A percentile compares a stretch with the other conserved stretches of the same genome.
These are phyloP conservation scores for Pangasius djambal DNA, from an alignment of 2,797 vertebrate genomes.

Conservation along the genomic window DNA sequence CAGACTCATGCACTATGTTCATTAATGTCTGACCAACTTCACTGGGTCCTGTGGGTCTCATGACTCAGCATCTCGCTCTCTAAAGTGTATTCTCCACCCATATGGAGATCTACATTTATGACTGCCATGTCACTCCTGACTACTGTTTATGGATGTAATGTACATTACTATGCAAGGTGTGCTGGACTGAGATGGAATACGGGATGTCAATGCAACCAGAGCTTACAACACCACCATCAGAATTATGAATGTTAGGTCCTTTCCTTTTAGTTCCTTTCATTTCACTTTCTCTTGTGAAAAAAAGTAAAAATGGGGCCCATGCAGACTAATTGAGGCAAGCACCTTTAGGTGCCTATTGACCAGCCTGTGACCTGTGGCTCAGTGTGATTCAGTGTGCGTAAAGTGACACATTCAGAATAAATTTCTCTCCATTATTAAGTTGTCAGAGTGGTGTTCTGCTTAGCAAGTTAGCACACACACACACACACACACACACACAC, in stretches of 20 bases:
- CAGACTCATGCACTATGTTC: constrained; percentile 21
- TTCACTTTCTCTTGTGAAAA: background rate
- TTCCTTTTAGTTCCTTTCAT: background rate
- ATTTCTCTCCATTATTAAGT: constrained; percentile 66
- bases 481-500: constrained; percentile 10
- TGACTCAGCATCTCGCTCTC: constrained; percentile 16
- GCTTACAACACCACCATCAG: background rate
- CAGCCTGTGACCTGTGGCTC: constrained; percentile 46
- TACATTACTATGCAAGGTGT: constrained; percentile 35
- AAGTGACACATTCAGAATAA: constrained; percentile 61
- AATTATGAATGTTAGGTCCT: background rate
- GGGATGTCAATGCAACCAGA: background rate
- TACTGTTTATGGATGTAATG: constrained; percentile 38
- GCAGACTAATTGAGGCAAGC: background rate
- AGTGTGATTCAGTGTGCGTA: constrained; percentile 30
- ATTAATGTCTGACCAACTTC: constrained; percentile 32
- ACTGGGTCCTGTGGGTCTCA: constrained; percentile 30
- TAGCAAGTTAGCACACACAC: constrained; percentile 51
- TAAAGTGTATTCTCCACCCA: constrained; percentile 18
- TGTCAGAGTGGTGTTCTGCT: constrained; percentile 46
- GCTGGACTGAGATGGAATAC: background rate
- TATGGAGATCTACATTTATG: constrained; percentile 35
- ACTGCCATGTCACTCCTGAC: background rate
- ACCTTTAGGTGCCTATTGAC: constrained; percentile 37
- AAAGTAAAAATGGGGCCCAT: background rate